Evolutionary conservation across 2,888 invertebrate genomes (phyloP), one percentile per base, ranked within the genome.

Genomic region (Rhorus exstirpatorius): DNA sequence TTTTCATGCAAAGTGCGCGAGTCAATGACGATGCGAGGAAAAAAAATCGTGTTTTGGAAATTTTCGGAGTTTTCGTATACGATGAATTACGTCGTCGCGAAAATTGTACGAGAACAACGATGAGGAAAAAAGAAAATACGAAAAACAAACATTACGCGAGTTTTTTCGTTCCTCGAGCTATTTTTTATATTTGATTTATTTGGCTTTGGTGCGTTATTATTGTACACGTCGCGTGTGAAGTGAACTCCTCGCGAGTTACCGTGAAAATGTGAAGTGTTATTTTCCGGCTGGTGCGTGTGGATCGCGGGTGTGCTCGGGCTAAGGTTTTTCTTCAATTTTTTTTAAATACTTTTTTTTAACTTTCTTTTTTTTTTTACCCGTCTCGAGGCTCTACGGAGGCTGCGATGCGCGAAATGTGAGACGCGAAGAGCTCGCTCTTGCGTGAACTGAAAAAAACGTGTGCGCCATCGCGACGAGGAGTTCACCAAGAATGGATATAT

Each of bases 341-440:
- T 12, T 35, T 41, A 38, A 10, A 17, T 4, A 14, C 17, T 58
- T 67, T 49, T 31, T 38, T 26, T 71, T 38, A 12, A 14, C 1
- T 6, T 53, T 35, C 24, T 58, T n/a, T 19, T 3, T n/a, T 51
- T 51, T 41, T 53, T 67, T 67, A 31, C 61, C 12, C 35, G 49
- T n/a, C n/a, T 26, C 46, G 19, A 6, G 17, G 14, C 41, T 38
- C 10, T 17, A 19, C 55, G 70, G n/a, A n/a, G 26, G 72, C 24
- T 12, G 24, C 38, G 65, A 38, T 77, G 81, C 77, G 81, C 81
- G 77, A 61, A 72, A 67, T 53, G 81, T 10, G 41, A 41, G 38
- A 81, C 81, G 81, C 77, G 53, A 19, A 60, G 35, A 67, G 61
- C 61, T 72, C 53, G 81, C 81, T 77, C 77, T 72, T 81, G 81